Base-by-base conservation (phyloP, 2,113 vertebrate genomes). In the Gopherus flavomarginatus region DNA sequence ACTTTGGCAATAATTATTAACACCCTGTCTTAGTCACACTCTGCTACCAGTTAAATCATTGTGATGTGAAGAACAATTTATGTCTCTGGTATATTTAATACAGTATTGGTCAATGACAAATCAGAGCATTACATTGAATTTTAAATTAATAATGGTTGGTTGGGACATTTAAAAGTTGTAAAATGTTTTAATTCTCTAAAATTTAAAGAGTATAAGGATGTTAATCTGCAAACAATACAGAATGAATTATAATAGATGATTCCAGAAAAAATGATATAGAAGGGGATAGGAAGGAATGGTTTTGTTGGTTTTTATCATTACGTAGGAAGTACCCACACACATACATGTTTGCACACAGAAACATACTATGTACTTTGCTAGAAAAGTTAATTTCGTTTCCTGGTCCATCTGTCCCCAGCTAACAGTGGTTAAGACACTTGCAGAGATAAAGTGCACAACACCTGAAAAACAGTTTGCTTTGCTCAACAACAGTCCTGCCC, bases 91-190 rank as follows among this genome's bases (percentile, higher is more conserved):
- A 82, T 78, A 90, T 93, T 83, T 78, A 83, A 50, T 65, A 85
- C 42, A 54, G 38, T 78, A 87, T 83, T 54, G 57, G 72, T 93
- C 82, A 59, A 90, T 90, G 83, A 93, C 87, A 81, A 87, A 82
- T 44, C 47, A 90, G 27, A 86, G n/a, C 72, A 85, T 80, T 81
- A 85, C 31, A 49, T n/a, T 85, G 72, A 88, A 88, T 72, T 69
- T 88, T 88, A 80, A 88, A 85, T 93, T 90, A 93, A 56, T 90
- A 79, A 83, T 83, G 79, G 31, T 38, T 90, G 50, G n/a, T 83
- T 56, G 82, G 72, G 57, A 80, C 38, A 87, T 42, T 80, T 87
- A 38, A 81, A 49, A 65, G 31, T 83, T 79, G 49, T 90, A 59
- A 90, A 83, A 59, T 27, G 53, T 83, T 90, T 93, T 83, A 86